These are phyloP conservation scores for Dermolepida albohirtum DNA, from an alignment of 2,888 invertebrate genomes.

Conservation along the genomic window DNA sequence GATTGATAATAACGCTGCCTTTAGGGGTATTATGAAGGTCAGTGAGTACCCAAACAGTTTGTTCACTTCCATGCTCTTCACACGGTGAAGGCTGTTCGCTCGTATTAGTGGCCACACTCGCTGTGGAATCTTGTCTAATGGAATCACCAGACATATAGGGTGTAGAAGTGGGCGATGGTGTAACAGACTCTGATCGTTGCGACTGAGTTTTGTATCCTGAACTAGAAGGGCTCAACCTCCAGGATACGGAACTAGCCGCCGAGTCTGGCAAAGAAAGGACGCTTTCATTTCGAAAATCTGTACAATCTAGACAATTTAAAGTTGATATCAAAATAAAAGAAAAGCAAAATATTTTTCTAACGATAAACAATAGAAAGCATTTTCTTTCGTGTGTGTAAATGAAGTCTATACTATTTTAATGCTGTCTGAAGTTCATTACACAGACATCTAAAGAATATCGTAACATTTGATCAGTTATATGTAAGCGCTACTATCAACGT, in stretches of 20 bases:
- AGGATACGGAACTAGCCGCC: conserved; percentile 70
- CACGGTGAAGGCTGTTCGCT: conserved; percentile 51
- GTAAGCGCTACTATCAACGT: no score
- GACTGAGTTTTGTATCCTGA: conserved; percentile 83
- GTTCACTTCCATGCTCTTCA: conserved; percentile 56
- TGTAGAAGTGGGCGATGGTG: conserved; percentile 79
- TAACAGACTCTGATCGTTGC: conserved; percentile 80
- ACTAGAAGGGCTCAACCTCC: conserved; percentile 79
- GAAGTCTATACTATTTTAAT: no score
- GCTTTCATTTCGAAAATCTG: conserved; percentile 37
- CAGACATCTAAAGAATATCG: no score
- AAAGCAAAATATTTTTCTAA: not conserved
- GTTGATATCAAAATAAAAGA: conserved; percentile 21
- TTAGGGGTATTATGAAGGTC: conserved; percentile 87
- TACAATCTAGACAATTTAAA: conserved; percentile 32
- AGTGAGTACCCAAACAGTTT: conserved; percentile 88
- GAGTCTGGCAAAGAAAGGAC: conserved; percentile 65
- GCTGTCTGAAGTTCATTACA: no score
- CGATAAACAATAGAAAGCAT: no score
- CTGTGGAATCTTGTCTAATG: conserved; percentile 52
- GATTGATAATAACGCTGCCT: conserved; percentile 91
- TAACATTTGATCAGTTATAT: no score
- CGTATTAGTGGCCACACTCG: conserved; percentile 52
- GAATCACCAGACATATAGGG: conserved; percentile 57
- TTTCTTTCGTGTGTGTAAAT: no score